phyloP scores from a whole-genome alignment of 2,888 invertebrate species.

The Itoplectis maculator region DNA sequence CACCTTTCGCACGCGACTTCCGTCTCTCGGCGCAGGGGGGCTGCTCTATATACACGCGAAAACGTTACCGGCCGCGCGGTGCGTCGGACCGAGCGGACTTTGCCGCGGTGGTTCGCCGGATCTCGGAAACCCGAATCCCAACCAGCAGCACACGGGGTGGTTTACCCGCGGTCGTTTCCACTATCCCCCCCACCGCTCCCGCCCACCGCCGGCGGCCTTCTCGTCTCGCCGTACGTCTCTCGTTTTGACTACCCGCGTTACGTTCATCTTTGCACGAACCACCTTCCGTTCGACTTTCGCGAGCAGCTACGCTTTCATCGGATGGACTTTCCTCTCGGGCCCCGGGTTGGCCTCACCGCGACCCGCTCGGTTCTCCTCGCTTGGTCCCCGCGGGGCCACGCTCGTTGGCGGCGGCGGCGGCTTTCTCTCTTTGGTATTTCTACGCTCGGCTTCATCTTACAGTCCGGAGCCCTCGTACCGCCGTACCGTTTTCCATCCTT shows the following conservation, averaged over 20 bases:
- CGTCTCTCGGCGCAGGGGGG: too few species aligned
- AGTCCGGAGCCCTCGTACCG: too few species aligned
- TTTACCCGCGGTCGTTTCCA: constrained; percentile 55
- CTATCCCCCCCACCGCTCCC: constrained; percentile 1
- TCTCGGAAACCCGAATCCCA: constrained; percentile 63
- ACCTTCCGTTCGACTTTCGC: constrained; percentile 22
- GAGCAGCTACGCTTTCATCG: not conserved
- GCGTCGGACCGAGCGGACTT: constrained; percentile 1
- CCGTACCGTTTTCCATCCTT: not conserved
- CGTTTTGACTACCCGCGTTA: constrained; percentile 2
- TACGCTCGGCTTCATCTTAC: not conserved
- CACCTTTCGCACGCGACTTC: not conserved
- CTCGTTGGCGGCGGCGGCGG: too few species aligned
- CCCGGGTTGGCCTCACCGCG: constrained; percentile 7
- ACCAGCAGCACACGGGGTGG: constrained; percentile 34
- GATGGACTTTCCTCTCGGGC: constrained; percentile 2
- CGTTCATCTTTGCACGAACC: constrained; percentile 17
- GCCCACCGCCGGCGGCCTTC: too few species aligned
- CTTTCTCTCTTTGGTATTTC: not conserved
- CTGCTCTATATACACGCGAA: too few species aligned
- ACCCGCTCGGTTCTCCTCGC: not conserved
- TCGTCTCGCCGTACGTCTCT: constrained; percentile 23
- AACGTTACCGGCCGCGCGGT: too few species aligned
- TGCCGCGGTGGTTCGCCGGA: constrained; percentile 63
- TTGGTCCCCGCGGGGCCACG: not conserved